phyloP scores from a whole-genome alignment of 2,113 vertebrate genomes.

The Pseudopodoces humilis region DNA sequence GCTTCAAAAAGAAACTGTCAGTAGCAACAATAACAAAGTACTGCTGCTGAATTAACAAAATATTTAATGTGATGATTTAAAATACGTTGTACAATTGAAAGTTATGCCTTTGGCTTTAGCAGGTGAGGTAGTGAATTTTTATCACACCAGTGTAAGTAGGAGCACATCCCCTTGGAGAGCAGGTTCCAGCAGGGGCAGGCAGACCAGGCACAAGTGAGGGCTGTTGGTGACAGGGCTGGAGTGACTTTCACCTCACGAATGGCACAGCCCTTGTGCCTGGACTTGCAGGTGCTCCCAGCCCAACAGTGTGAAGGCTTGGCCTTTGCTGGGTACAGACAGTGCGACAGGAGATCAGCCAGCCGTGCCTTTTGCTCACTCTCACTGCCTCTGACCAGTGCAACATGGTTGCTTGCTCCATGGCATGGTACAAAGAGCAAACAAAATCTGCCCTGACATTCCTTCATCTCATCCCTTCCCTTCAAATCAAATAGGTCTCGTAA shows the following conservation, averaged over 20 bases:
- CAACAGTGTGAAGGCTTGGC: background rate
- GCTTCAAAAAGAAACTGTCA: background rate
- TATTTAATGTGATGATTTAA: background rate
- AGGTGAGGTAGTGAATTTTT: background rate
- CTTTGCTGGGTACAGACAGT: background rate
- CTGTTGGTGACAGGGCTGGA: accelerated
- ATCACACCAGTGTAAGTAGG: background rate
- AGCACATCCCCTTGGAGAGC: background rate
- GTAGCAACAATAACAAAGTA: background rate
- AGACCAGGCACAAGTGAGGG: background rate
- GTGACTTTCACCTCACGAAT: accelerated
- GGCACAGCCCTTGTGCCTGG: background rate
- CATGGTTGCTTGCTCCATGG: accelerated
- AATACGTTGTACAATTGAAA: background rate
- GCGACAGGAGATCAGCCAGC: background rate
- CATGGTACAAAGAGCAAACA: background rate
- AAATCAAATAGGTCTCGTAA: background rate
- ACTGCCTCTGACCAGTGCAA: background rate
- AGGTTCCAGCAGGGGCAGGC: background rate
- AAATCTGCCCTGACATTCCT: background rate
- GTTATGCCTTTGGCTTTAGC: background rate
- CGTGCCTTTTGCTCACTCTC: background rate
- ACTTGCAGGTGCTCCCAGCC: background rate
- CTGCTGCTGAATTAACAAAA: background rate
- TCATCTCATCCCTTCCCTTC: background rate